phyloP scores from a whole-genome alignment of 2,888 invertebrate genomes.

The Pollenia griseotomentosa region DNA sequence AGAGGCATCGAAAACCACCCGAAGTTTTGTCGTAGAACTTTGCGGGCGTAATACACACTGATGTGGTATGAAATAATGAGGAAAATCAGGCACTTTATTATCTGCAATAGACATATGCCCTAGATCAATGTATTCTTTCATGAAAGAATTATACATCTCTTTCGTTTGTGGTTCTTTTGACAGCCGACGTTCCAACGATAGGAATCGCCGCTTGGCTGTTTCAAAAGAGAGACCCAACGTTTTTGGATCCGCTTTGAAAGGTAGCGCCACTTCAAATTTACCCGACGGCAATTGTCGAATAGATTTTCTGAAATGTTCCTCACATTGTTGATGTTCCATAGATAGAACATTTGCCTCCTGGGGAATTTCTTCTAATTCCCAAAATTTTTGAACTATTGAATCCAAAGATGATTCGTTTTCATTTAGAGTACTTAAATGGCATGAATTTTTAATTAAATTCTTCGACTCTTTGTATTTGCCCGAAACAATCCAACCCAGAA shows the following conservation, averaged over 20 bases:
- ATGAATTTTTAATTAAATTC: background rate
- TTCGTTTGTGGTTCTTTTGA: constrained; percentile 55
- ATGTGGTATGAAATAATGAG: too few relatives aligned
- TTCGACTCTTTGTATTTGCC: constrained; percentile 48
- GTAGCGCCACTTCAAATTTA: constrained; percentile 58
- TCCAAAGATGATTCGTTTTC: constrained; percentile 33
- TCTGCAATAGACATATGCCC: constrained; percentile 63
- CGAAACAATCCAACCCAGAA: constrained; percentile 61
- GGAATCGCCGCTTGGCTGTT: constrained; percentile 62
- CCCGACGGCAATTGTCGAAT: constrained; percentile 49
- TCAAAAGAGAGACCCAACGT: constrained; percentile 63
- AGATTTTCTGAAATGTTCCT: constrained; percentile 55
- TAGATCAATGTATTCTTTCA: constrained; percentile 65
- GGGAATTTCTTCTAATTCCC: constrained; percentile 29
- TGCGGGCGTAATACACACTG: too few relatives aligned
- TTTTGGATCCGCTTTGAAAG: constrained; percentile 62
- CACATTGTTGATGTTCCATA: constrained; percentile 61
- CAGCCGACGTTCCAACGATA: constrained; percentile 62
- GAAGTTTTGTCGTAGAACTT: too few relatives aligned
- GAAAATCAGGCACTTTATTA: constrained; percentile 18
- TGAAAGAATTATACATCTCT: constrained; percentile 60
- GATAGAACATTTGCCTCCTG: constrained; percentile 42
- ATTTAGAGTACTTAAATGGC: constrained; percentile 9
- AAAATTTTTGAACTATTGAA: constrained; percentile 58
- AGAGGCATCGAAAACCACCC: too few relatives aligned